A percentile compares a stretch with the other conserved stretches of the same genome.
These are phyloP conservation scores for Eidolon helvum DNA, from an alignment of 2,113 vertebrate genomes.

Conservation along the genomic window DNA sequence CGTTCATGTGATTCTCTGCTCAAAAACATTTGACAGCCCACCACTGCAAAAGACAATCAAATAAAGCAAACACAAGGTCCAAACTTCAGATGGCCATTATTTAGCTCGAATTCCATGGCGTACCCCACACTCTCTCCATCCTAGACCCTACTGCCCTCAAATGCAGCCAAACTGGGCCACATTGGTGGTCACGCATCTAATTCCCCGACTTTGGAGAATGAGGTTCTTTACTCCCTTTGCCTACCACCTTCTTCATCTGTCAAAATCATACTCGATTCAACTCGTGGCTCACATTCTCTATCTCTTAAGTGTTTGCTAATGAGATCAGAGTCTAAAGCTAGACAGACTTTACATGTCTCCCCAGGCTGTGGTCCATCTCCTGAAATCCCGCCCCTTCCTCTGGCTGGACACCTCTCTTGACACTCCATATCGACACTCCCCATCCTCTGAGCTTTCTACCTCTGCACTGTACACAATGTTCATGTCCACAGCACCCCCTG, in stretches of 20 bases:
- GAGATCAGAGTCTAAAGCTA: neutral
- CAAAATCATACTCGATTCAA: neutral
- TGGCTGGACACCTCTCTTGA: neutral
- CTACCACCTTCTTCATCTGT: neutral
- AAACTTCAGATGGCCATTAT: neutral
- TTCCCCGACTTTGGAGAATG: neutral
- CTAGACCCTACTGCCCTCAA: neutral
- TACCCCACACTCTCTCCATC: neutral
- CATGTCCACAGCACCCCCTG: neutral
- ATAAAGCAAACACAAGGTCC: neutral
- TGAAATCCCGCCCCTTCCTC: neutral
- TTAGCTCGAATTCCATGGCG: neutral
- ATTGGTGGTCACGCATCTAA: neutral
- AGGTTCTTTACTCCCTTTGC: neutral
- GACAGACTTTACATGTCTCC: neutral
- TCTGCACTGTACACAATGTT: rapidly evolving
- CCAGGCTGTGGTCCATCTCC: neutral
- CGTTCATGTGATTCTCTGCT: neutral
- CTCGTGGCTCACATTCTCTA: neutral
- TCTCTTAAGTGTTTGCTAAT: neutral
- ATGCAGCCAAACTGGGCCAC: neutral
- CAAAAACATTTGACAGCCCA: neutral
- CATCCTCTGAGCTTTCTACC: rapidly evolving
- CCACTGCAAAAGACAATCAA: neutral
- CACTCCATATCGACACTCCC: neutral